phyloP scores from a whole-genome alignment of 2,888 invertebrate genomes.

The Drosophila algonquin region DNA sequence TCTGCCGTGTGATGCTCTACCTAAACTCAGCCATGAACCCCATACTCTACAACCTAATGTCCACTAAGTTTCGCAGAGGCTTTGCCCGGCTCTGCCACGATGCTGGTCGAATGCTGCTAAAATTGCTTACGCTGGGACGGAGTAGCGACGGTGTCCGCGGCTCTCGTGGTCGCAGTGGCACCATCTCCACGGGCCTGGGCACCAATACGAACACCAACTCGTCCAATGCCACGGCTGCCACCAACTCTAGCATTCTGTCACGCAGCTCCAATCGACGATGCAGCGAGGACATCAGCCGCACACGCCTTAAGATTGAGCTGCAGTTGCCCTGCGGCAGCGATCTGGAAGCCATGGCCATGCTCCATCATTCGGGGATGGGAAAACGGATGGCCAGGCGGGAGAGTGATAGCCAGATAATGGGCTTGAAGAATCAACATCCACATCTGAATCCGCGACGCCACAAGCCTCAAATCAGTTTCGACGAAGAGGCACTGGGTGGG shows the following conservation, averaged over 20 bases:
- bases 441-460: slow-evolving; percentile 46
- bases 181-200: slow-evolving; percentile 73
- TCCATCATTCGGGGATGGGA: slow-evolving; percentile 58
- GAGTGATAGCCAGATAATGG: slow-evolving; percentile 53
- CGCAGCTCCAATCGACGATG: slow-evolving; percentile 86
- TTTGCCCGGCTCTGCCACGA: slow-evolving; percentile 87
- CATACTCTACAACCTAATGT: slow-evolving; percentile 96
- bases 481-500: slow-evolving; percentile 64
- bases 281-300: slow-evolving; percentile 82
- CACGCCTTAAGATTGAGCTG: slow-evolving; percentile 72
- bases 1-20: slow-evolving; percentile 93
- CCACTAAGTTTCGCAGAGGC: slow-evolving; percentile 93
- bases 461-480: slow-evolving; percentile 82
- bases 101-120: slow-evolving; percentile 48
- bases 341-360: slow-evolving; percentile 79
- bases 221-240: slow-evolving; percentile 82
- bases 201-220: slow-evolving; percentile 87
- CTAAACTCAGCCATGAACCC: slow-evolving; percentile 96
- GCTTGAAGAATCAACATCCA: slow-evolving; percentile 15
- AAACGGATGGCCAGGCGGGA: slow-evolving; percentile 36
- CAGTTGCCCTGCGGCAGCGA: slow-evolving; percentile 75
- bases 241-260: slow-evolving; percentile 86
- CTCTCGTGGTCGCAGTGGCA: slow-evolving; percentile 57
- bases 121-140: slow-evolving; percentile 65
- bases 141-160: slow-evolving; percentile 35